A percentile compares a stretch with the other conserved stretches of the same genome.
These are phyloP conservation scores for Zaprionus obscuricornis DNA, from an alignment of 2,888 invertebrate genomes.

Conservation along the genomic window DNA sequence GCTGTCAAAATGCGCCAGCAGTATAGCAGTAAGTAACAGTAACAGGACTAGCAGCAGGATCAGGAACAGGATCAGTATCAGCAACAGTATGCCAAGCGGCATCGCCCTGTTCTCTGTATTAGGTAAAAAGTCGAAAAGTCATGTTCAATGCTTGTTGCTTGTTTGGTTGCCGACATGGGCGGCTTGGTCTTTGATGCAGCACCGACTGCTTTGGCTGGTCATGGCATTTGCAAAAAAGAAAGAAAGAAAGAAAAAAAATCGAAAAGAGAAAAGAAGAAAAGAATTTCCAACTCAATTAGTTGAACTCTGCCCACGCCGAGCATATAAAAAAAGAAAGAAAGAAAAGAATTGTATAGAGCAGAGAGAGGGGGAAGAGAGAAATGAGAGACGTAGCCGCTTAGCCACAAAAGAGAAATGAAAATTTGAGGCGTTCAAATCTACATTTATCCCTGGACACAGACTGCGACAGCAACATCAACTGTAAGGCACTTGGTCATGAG, in stretches of 20 bases:
- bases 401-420: conserved; percentile 56
- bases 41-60: conserved; percentile 4
- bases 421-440: conserved; percentile 76
- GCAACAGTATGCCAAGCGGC: conserved; percentile 9
- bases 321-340: conserved; percentile 26
- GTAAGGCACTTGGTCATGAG: conserved; percentile 28
- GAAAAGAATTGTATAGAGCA: conserved; percentile 12
- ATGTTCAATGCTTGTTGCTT: conserved; percentile 34
- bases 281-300: conserved; percentile 80
- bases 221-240: conserved; percentile 54
- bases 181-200: conserved; percentile 45
- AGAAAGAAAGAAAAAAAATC: conserved; percentile 48
- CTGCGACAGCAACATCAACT: not conserved
- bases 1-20: conserved; percentile 79
- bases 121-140: conserved; percentile 54
- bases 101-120: conserved; percentile 30
- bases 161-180: conserved; percentile 15
- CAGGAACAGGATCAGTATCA: not conserved
- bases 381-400: conserved; percentile 52
- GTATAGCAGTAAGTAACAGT: not conserved
- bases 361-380: conserved; percentile 28
- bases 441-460: conserved; percentile 63
- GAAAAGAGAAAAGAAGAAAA: conserved; percentile 63
- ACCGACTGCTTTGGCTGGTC: conserved; percentile 41
- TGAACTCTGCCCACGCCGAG: conserved; percentile 56